phyloP scores from a whole-genome alignment of 2,888 invertebrate species.

The Clitarchus hookeri region DNA sequence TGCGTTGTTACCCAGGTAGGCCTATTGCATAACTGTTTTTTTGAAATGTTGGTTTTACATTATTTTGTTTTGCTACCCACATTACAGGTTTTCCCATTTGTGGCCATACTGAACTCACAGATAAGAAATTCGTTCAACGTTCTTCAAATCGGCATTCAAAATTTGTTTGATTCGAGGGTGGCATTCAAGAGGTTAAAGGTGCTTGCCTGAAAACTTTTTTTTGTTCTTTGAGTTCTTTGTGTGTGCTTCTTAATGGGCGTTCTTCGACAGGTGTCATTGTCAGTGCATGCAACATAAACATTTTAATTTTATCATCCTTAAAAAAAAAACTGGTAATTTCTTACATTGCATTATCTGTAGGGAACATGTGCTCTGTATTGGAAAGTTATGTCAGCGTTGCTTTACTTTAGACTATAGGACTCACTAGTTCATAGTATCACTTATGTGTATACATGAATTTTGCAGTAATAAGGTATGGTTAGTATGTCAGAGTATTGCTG shows the following conservation, averaged over 20 bases:
- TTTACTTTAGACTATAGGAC: too few species aligned
- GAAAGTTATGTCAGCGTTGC: too few species aligned
- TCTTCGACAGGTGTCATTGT: background rate
- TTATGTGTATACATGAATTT: too few species aligned
- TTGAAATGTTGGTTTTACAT: background rate
- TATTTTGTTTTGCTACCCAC: background rate
- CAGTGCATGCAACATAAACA: too few species aligned
- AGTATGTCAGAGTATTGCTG: too few species aligned
- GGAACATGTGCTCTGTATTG: too few species aligned
- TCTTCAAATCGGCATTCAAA: constrained; percentile 50
- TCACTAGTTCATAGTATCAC: too few species aligned
- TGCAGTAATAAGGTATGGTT: too few species aligned
- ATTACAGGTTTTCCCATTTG: constrained; percentile 53
- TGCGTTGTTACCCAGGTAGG: background rate
- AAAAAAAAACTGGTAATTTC: too few species aligned
- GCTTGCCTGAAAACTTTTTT: constrained; percentile 24
- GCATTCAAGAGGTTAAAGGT: constrained; percentile 51
- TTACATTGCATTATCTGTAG: too few species aligned
- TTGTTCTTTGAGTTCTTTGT: background rate
- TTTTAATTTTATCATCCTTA: too few species aligned
- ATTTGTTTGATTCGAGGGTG: constrained; percentile 48
- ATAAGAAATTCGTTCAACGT: constrained; percentile 50
- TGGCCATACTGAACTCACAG: constrained; percentile 51
- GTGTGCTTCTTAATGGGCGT: background rate
- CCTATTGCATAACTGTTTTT: background rate